Evolutionary conservation across 2,888 invertebrate genomes (phyloP), one percentile per base, ranked within the genome.

Genomic region (Zygothrica quintamaculata): DNA sequence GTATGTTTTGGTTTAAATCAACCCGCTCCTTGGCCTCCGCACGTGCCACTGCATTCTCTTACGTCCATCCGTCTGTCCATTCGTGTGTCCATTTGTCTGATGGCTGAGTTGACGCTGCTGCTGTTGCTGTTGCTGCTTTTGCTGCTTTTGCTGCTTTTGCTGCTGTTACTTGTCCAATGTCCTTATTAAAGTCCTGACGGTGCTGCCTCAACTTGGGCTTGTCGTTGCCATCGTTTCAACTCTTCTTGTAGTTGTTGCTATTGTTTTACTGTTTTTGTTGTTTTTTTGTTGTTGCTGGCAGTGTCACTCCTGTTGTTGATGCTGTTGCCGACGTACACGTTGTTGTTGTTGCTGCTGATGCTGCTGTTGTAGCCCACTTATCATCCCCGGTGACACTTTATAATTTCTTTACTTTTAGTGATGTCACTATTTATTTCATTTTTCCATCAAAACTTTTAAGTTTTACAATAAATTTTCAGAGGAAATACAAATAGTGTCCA

Each of bases 361-460:
- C 26, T 86, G 73, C 51, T 77, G 73, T 57, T 70, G 80, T 75
- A 88, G 88, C 89, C 90, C 89, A 90, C 90, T 90, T 90, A 89
- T 90, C 90, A 90, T 89, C 88, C 90, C 88, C 70, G 81, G 88
- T 90, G 90, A 90, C 90, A 90, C 88, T 90, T 90, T 89, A 90
- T 90, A 90, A 90, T 90, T 90, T 90, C 90, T 90, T 88, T 87
- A 84, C 88, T 88, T 90, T 90, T 89, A 89, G 89, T 87, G 88
- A 87, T 90, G 90, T 89, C 90, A 90, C 87, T 89, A 88, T 89
- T 88, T 89, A 88, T 89, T 89, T 87, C 86, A 88, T 88, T 89
- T 89, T 88, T 88, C 88, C 84, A 89, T 84, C 88, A 87, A 82
- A 89, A 88, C 88, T 89, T 88, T 89, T 89, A 89, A 89, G 89